Evolutionary conservation across 1,140 invertebrate genomes (phyloP), one percentile per base, ranked within the genome.

Genomic region (Cydia splendana): DNA sequence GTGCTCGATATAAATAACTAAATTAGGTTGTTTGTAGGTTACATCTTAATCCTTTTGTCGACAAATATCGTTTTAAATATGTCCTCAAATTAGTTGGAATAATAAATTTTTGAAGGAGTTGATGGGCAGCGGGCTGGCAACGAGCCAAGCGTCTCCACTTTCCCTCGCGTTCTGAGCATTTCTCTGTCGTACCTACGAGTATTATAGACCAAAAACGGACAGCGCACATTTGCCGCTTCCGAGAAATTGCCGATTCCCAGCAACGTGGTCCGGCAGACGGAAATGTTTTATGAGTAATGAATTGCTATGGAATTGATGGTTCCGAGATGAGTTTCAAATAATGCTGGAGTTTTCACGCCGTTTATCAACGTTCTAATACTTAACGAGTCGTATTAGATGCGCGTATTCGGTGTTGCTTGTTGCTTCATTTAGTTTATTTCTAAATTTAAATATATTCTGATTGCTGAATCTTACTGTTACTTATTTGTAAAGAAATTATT

Each of bases 21-120:
- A 87, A 87, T 83, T 84, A 87, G 67, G 34, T 18, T 12, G 67
- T 71, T 38, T 71, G 82, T 84, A 76, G 80, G 77, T 84, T 77
- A 75, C 79, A 18, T 76, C 53, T 77, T 87, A 87, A 89, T 88
- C 79, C 81, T 80, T 85, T 79, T 83, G 87, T 85, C 87, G 87
- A 87, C 87, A 86, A 86, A 91, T 88, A 91, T 91, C 83, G 82
- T 77, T 80, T 79, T 85, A 85, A 86, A 88, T 91, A 87, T 90
- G 85, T 82, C 87, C 84, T 86, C 85, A 87, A 90, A 91, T 89
- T 89, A 87, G 85, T 67, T 81, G 80, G 82, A 87, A 87, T 88
- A 89, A 87, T 91, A 90, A 88, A 87, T 89, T 91, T 88, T 84
- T 81, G 80, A 81, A 80, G 77, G 78, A 81, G 85, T 87, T 88